Conservation (phyloP, 2,113 vertebrate species). For the Corythornis madagascariensis region DNA sequence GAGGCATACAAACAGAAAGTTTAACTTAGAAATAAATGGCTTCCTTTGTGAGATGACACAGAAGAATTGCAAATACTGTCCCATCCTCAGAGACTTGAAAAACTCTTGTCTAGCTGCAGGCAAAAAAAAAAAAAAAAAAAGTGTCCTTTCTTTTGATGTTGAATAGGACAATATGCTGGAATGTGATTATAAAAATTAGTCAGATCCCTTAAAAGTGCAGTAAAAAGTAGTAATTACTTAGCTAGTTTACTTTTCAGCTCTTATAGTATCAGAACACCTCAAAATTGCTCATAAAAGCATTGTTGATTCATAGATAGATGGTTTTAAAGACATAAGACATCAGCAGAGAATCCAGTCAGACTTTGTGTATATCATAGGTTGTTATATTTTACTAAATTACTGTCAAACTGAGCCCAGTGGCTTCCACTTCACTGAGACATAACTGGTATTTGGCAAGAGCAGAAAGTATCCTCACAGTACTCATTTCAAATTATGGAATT, state of each 20-base stretch:
- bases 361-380: not conserved
- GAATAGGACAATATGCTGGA: not conserved
- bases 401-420: slow-evolving; percentile 15
- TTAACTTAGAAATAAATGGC: not conserved
- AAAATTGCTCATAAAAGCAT: not conserved
- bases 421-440: slow-evolving; percentile 38
- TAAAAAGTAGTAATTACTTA: not conserved
- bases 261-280: not conserved
- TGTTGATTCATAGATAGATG: not conserved
- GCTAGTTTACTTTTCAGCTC: not conserved
- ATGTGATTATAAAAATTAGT: not conserved
- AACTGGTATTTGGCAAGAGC: slow-evolving; percentile 45
- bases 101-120: not conserved
- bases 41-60: not conserved
- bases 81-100: not conserved
- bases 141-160: not conserved
- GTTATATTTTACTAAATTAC: slow-evolving; percentile 37
- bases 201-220: not conserved
- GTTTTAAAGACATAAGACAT: not conserved
- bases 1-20: slow-evolving; percentile 19
- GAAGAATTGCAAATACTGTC: not conserved
- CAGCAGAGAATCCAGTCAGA: not conserved
- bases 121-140: not conserved
- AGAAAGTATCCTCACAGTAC: slow-evolving; percentile 47
- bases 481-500: slow-evolving; percentile 58